Base-by-base conservation (phyloP, 2,797 vertebrate species). In the Odontamblyopus lacepedii region DNA sequence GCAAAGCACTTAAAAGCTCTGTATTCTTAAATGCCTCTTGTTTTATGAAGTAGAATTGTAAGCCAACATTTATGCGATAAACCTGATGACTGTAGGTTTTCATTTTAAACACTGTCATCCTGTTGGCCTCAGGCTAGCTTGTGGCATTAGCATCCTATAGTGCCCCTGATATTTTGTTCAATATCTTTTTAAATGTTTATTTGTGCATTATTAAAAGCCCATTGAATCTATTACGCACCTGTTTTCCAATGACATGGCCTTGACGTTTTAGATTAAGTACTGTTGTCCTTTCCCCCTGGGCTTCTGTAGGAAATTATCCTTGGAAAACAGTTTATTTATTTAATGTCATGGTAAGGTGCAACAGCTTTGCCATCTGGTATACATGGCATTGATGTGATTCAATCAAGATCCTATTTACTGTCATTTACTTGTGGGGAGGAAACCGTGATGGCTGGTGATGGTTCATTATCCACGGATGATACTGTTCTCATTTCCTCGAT, bases 381-480 rank as follows among this genome's bases (percentile, higher is more conserved):
- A 89, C 81, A 87, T 84, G 87, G 84, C 86, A 88, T 88, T 85
- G 81, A 76, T 83, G 73, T 92, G 89, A 92, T 92, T 92, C 79
- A 88, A 93, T 93, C 87, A 92, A 63, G 61, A 79, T 88, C 82
- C 85, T 83, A 91, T 93, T 93, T 91, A 78, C 84, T 87, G 72
- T 78, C 79, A 90, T 90, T 91, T 92, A 82, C 84, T 90, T 81
- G 82, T 84, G 72, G 78, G 78, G 84, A 91, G 87, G 90, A 91
- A 90, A 91, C 86, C 88, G 89, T 92, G 89, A 87, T 78, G 79
- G 79, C 68, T 78, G 78, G 82, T 89, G 89, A 91, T 83, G 75
- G 88, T 85, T 87, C 88, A 91, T 93, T 91, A 90, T 91, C 90
- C 88, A 83, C 60, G 48, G 75, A 85, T 89, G 85, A 85, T 81